Evolutionary conservation across 2,113 vertebrate species (phyloP).

Genomic region (Mastomys coucha): DNA sequence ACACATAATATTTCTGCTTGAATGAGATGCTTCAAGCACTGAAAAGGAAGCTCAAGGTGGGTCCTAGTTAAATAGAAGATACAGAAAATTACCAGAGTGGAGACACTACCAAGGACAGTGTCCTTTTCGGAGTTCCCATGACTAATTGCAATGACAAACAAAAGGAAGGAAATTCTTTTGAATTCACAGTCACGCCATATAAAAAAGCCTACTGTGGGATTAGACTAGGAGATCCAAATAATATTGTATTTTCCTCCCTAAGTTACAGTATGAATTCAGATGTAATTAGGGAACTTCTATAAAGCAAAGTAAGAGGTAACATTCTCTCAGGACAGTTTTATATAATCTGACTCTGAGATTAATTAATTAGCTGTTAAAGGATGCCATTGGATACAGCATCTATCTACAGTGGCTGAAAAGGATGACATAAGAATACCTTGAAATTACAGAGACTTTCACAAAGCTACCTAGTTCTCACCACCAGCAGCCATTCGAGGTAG

Average conservation of each 20-base stretch:
- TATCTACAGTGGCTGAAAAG: conserved; percentile 22
- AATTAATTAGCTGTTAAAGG: conserved; percentile 70
- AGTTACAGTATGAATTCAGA: conserved; percentile 59
- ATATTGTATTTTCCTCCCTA: conserved; percentile 16
- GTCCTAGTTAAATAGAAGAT: background rate
- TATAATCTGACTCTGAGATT: conserved; percentile 66
- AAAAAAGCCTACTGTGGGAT: conserved; percentile 20
- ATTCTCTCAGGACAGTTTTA: conserved; percentile 61
- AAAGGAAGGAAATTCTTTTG: conserved; percentile 4
- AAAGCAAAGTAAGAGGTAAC: conserved; percentile 52
- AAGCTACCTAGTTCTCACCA: conserved; percentile 66
- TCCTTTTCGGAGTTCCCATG: background rate
- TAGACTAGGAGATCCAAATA: conserved; percentile 39
- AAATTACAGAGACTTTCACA: conserved; percentile 65
- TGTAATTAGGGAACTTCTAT: conserved; percentile 25
- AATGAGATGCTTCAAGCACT: background rate
- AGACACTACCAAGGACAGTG: background rate
- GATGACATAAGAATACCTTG: conserved; percentile 58
- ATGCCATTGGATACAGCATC: conserved; percentile 35
- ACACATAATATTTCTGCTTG: background rate
- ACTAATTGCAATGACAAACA: conserved; percentile 31
- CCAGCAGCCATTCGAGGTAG: background rate
- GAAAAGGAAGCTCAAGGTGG: background rate
- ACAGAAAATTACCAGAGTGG: background rate
- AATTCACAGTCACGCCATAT: background rate